Conservation (phyloP, 2,113 vertebrate genomes). For the Corythoichthys haematopterus region DNA sequence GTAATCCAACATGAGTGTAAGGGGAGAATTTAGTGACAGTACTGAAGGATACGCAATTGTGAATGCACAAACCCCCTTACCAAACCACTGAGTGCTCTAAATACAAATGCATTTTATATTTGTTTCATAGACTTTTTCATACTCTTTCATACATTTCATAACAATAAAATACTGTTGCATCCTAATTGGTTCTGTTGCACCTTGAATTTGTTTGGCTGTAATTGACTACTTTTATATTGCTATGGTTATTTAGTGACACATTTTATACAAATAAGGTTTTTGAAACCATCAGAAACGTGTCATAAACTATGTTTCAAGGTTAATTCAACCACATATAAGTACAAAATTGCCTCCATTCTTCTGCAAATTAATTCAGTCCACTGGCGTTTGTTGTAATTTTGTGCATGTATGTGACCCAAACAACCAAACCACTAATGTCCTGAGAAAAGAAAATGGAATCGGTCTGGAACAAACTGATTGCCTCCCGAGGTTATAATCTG, state of each 20-base stretch:
- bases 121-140: too few relatives aligned
- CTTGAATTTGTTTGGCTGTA: not conserved
- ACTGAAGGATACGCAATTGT: not conserved
- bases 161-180: not conserved
- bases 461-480: conserved; percentile 14
- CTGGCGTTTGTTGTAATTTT: too few relatives aligned
- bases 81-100: not conserved
- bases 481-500: conserved; percentile 28
- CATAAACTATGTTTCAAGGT: not conserved
- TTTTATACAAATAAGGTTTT: not conserved
- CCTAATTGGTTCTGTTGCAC: not conserved
- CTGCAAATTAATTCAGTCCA: not conserved
- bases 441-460: not conserved
- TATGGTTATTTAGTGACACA: not conserved
- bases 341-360: not conserved
- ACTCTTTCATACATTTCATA: not conserved
- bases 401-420: not conserved
- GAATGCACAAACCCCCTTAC: not conserved
- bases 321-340: not conserved
- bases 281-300: not conserved
- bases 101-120: not conserved
- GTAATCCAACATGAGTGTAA: too few relatives aligned
- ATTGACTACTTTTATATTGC: not conserved
- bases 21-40: not conserved
- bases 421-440: too few relatives aligned